Evolutionary conservation across 2,113 vertebrate genomes (phyloP), one percentile per base, ranked within the genome.

Genomic region (Australoheros scitulus): DNA sequence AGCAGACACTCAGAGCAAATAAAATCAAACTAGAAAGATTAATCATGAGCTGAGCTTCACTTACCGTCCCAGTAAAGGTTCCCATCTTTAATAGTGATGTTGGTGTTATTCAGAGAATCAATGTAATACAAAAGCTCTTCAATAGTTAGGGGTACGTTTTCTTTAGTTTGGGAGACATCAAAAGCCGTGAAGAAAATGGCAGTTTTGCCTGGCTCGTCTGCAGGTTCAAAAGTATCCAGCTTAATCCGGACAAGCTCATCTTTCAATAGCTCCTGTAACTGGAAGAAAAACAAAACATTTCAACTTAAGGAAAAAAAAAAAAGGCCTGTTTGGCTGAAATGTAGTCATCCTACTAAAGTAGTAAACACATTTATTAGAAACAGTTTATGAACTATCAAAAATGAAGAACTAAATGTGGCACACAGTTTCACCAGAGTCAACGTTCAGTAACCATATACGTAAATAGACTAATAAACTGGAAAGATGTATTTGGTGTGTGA

Each of bases 41-140:
- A 2, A 10, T 6, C 24, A 11, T 4, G 3, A 15, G 61, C 24
- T 2, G 17, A 56, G 7, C 2, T 14, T 36, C 38, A 43, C 91
- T 61, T 20, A 95, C 95, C 93, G 1, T 89, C 52, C 95, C 93
- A 95, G 86, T 91, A 57, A n/a, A 95, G 64, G 15, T 90, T 56
- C 11, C 88, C 77, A 1, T 91, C 63, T 32, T 5, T n/a, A 6
- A 95, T 77, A 0, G 57, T 83, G n/a, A 94, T 29, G 36, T 91
- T 10, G 10, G 61, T 8, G 0, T 1, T 0, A 20, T 83, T 68
- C 7, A 91, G 82, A 6, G 87, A 89, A 8, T 4, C 26, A 4
- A 94, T 84, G 65, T 91, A 74, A 17, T 86, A n/a, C 68, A 93
- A 79, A 77, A 82, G 83, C 11, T 88, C 82, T 1, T 76, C 56